Conservation (phyloP, 2,113 vertebrate species). For the Pipra filicauda region DNA sequence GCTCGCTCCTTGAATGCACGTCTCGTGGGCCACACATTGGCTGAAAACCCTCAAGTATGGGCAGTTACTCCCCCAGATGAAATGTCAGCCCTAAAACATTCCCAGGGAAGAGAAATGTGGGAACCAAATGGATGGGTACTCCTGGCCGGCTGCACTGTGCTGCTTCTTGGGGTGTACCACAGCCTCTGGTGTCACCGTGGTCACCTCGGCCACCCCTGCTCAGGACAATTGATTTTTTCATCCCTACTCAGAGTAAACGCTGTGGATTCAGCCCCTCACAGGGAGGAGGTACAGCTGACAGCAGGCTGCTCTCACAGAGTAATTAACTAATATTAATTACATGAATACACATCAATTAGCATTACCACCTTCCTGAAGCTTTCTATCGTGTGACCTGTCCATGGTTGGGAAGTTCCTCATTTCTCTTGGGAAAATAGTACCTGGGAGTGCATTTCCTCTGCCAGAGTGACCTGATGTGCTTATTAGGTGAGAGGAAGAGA, state of each 20-base stretch:
- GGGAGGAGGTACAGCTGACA: background rate
- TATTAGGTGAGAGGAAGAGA: background rate
- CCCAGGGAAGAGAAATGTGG: fast-evolving
- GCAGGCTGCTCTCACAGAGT: background rate
- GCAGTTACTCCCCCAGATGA: background rate
- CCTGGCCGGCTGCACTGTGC: fast-evolving
- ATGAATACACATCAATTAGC: background rate
- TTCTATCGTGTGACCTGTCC: background rate
- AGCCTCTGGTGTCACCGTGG: background rate
- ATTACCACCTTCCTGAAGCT: background rate
- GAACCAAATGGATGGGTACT: background rate
- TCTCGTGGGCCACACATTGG: fast-evolving
- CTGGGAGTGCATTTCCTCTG: background rate
- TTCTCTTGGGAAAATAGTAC: background rate
- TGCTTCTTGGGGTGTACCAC: background rate
- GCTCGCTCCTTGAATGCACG: fast-evolving
- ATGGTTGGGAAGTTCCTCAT: background rate
- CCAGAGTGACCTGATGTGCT: background rate
- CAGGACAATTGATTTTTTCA: background rate
- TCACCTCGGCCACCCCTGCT: background rate
- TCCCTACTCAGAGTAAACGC: background rate
- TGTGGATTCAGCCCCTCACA: background rate
- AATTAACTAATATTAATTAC: background rate
- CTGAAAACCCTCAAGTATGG: background rate
- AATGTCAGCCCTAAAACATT: background rate